phyloP scores from a whole-genome alignment of 2,797 vertebrate species.

The Yasuhikotakia modesta region DNA sequence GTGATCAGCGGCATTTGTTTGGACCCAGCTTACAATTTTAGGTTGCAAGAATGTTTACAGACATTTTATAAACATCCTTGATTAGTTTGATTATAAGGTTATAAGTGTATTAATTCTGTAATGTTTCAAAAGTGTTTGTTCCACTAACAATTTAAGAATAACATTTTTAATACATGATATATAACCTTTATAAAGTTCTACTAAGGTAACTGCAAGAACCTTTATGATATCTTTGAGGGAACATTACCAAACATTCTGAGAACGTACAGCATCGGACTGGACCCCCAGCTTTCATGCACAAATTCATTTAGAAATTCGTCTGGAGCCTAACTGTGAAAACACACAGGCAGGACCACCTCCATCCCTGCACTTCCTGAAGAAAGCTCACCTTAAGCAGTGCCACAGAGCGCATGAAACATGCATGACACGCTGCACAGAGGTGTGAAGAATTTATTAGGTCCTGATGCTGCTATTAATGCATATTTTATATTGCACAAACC shows the following conservation, averaged over 20 bases:
- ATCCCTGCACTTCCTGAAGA: conserved; percentile 52
- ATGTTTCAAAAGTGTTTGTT: too few relatives aligned
- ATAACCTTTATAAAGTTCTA: too few relatives aligned
- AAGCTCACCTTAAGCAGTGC: conserved; percentile 56
- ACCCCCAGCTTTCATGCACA: conserved; percentile 26
- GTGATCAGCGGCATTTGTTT: conserved; percentile 47
- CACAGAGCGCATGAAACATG: conserved; percentile 55
- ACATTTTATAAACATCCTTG: too few relatives aligned
- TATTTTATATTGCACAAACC: conserved; percentile 61
- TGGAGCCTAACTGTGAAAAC: conserved; percentile 37
- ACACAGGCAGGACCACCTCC: conserved; percentile 42
- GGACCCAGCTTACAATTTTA: background rate
- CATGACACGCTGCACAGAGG: conserved; percentile 32
- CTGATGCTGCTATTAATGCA: conserved; percentile 62
- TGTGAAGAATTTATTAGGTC: conserved; percentile 54
- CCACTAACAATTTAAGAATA: too few relatives aligned
- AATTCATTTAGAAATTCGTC: conserved; percentile 36
- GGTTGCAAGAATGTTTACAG: too few relatives aligned
- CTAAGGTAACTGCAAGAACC: too few relatives aligned
- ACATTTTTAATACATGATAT: too few relatives aligned
- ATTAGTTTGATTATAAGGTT: too few relatives aligned
- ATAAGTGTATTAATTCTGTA: too few relatives aligned
- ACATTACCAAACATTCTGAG: too few relatives aligned
- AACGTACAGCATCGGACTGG: background rate
- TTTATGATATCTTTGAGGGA: too few relatives aligned